Evolutionary conservation across 1,140 invertebrate species (phyloP).

Genomic region (Heliothis virescens): DNA sequence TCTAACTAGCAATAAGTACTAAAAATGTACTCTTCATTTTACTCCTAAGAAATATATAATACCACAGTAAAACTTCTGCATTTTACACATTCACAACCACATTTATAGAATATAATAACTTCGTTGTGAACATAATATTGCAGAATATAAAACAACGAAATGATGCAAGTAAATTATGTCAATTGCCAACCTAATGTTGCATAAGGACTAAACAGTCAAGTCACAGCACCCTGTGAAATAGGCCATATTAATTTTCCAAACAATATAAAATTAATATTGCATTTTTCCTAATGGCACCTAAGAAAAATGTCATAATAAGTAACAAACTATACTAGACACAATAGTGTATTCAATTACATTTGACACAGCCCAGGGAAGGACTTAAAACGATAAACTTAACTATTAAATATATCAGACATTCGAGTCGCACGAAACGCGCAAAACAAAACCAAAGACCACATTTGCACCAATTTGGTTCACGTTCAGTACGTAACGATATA

Average conservation of each 20-base stretch:
- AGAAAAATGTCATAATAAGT: slow-evolving; percentile 44
- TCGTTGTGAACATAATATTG: slow-evolving; percentile 66
- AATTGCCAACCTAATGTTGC: slow-evolving; percentile 42
- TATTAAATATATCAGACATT: slow-evolving; percentile 47
- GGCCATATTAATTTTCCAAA: slow-evolving; percentile 50
- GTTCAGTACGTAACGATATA: slow-evolving; percentile 40
- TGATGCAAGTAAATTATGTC: slow-evolving; percentile 4
- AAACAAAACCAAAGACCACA: slow-evolving; percentile 24
- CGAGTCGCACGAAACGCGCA: slow-evolving; percentile 32
- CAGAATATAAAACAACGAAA: slow-evolving; percentile 19
- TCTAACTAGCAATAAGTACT: slow-evolving; percentile 64
- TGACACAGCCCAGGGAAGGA: slow-evolving; percentile 75
- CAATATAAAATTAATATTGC: slow-evolving; percentile 43
- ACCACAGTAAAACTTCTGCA: slow-evolving; percentile 48
- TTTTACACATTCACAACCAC: slow-evolving; percentile 63
- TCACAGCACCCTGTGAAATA: slow-evolving; percentile 65
- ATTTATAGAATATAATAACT: slow-evolving; percentile 55
- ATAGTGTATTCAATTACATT: slow-evolving; percentile 56
- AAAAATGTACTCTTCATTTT: slow-evolving; percentile 61
- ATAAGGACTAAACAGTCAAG: slow-evolving; percentile 48
- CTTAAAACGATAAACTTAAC: slow-evolving; percentile 53
- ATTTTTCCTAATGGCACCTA: slow-evolving; percentile 52
- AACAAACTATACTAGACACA: slow-evolving; percentile 51
- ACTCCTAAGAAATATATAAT: slow-evolving; percentile 51
- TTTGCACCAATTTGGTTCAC: slow-evolving; percentile 36